Conservation (phyloP, 2,888 invertebrate genomes). For the Trissoscelio sp. region DNA sequence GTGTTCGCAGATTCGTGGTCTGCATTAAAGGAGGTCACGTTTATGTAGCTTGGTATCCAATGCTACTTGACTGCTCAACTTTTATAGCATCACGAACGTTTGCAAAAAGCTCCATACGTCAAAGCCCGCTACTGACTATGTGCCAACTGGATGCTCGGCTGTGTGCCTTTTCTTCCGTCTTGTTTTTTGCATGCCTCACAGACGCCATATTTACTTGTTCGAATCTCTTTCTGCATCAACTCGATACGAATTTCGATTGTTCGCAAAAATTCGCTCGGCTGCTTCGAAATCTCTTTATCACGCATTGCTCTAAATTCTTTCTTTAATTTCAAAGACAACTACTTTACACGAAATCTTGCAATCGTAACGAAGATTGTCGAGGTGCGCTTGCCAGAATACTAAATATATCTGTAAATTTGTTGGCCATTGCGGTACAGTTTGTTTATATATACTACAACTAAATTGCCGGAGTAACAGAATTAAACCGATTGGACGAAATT, state of each 20-base stretch:
- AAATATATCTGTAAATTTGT: conserved; percentile 13
- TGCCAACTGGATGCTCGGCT: conserved; percentile 66
- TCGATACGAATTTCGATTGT: conserved; percentile 3
- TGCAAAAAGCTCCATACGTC: conserved; percentile 72
- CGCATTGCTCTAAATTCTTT: conserved; percentile 22
- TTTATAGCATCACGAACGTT: conserved; percentile 73
- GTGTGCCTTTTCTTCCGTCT: conserved; percentile 36
- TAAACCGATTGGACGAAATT: not conserved
- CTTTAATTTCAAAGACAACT: conserved; percentile 26
- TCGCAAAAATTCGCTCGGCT: conserved; percentile 26
- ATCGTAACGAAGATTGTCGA: too few species aligned
- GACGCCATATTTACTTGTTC: conserved; percentile 47
- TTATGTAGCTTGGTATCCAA: conserved; percentile 50
- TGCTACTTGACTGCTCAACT: conserved; percentile 71
- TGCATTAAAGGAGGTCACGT: conserved; percentile 73
- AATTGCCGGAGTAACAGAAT: not conserved
- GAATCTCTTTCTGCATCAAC: conserved; percentile 2
- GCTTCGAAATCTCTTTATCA: conserved; percentile 16
- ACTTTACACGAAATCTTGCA: not conserved
- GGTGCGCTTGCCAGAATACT: not conserved
- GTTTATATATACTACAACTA: not conserved
- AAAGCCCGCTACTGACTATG: conserved; percentile 66
- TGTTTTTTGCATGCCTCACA: conserved; percentile 25
- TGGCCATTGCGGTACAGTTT: conserved; percentile 9
- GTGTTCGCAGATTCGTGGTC: conserved; percentile 63